Evolutionary conservation across 2,888 invertebrate species (phyloP), one percentile per base, ranked within the genome.

Genomic region (Ethmia dodecea): DNA sequence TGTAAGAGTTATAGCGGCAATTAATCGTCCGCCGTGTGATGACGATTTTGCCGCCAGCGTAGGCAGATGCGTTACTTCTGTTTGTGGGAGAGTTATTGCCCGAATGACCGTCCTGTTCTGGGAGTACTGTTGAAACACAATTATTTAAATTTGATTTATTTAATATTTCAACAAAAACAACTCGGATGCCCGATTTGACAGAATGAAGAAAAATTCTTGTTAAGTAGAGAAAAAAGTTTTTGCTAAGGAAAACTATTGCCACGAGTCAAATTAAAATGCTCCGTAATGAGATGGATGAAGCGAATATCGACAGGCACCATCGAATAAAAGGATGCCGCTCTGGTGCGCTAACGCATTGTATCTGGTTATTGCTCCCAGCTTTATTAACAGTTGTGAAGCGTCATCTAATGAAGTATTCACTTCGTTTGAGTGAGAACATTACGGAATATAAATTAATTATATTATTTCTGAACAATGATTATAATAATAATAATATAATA

Each of bases 341-440:
- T 40, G 48, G 65, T 59, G 52, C 55, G 66, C 66, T 56, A 60
- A 60, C 64, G 61, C 56, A 56, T 71, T 70, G 62, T 69, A 52
- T 38, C 40, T 46, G 54, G 56, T 60, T 65, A 56, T 64, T 61
- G 65, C 64, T 60, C 54, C 50, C 50, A 46, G 55, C 49, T 61
- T 69, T 69, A 72, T 74, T 68, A 70, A 52, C 56, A 56, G 54
- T 70, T 67, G 49, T 59, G 78, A 67, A 60, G 48, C 75, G 75
- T 81, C 81, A 81, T 70, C 75, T 83, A 76, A 83, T 83, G 77
- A 81, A 80, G 77, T 75, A 80, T 81, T 80, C 73, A 78, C n/a
- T n/a, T n/a, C n/a, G n/a, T n/a, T n/a, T n/a, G 54, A 49, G 57
- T 40, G 56, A 54, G 56, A 57, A 15, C 28, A 10, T 28, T 28